phyloP scores from a whole-genome alignment of 2,113 vertebrate species.

The Machaerirhynchus nigripectus region DNA sequence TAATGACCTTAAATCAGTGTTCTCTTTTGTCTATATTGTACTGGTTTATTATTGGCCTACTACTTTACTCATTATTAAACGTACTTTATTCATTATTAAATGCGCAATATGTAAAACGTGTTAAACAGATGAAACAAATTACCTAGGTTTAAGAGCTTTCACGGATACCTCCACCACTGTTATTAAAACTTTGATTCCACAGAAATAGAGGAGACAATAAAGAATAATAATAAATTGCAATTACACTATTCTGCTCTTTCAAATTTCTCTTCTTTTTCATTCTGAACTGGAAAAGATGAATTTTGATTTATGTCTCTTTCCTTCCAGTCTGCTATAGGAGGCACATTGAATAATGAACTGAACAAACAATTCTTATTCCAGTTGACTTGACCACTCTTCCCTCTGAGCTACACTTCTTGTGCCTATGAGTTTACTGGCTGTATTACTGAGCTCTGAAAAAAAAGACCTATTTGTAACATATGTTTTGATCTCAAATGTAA shows the following conservation, averaged over 20 bases:
- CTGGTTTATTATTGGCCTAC: constrained; percentile 69
- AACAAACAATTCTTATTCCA: neutral
- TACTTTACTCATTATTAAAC: constrained; percentile 73
- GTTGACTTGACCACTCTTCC: neutral
- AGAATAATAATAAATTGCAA: constrained; percentile 34
- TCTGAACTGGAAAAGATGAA: constrained; percentile 14
- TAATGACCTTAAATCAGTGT: constrained; percentile 71
- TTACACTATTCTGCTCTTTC: neutral
- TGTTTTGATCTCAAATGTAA: neutral
- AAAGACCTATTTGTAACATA: neutral
- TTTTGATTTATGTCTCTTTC: neutral
- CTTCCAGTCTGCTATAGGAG: neutral
- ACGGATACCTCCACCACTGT: constrained; percentile 17
- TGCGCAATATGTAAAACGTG: constrained; percentile 60
- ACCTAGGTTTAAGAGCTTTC: constrained; percentile 53
- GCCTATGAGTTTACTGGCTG: neutral
- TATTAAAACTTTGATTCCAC: constrained; percentile 53
- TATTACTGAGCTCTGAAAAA: neutral
- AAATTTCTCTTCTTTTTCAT: neutral
- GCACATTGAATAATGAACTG: neutral
- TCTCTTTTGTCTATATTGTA: constrained; percentile 81
- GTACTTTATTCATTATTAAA: constrained; percentile 72
- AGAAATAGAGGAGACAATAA: constrained; percentile 42
- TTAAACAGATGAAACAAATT: constrained; percentile 65
- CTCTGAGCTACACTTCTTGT: neutral